Percentiles rank a stretch among this genome's conserved stretches.
Conservation (phyloP, 2,113 vertebrate species). For the Petrocephalus zakoni region DNA sequence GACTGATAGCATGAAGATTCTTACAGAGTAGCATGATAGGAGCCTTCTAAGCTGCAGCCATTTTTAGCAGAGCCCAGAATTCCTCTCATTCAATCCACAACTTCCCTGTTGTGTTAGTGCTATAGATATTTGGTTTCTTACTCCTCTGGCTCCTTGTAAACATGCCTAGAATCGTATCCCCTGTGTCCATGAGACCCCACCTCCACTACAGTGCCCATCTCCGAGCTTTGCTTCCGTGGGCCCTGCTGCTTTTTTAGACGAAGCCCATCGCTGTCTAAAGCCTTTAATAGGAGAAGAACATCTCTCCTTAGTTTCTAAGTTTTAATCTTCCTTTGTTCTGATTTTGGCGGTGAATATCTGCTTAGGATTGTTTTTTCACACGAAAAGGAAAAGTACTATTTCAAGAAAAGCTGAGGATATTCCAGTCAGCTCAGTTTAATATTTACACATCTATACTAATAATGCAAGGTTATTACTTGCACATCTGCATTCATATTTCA, state of each 20-base stretch:
- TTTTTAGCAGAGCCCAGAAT: neutral
- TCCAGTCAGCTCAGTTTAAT: neutral
- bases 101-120: neutral
- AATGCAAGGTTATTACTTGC: neutral
- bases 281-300: neutral
- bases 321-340: neutral
- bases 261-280: neutral
- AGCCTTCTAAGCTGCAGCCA: neutral
- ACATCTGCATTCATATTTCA: neutral
- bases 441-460: neutral
- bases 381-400: neutral
- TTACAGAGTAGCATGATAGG: neutral
- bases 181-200: neutral
- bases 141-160: neutral
- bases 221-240: neutral
- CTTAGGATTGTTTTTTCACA: neutral
- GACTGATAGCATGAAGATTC: neutral
- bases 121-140: neutral
- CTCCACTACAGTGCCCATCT: neutral
- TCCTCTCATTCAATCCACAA: neutral
- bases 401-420: neutral
- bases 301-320: neutral
- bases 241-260: neutral
- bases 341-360: neutral
- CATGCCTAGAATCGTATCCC: neutral